Evolutionary conservation across 1,140 invertebrate species (phyloP).

Genomic region (Euwallacea fornicatus): DNA sequence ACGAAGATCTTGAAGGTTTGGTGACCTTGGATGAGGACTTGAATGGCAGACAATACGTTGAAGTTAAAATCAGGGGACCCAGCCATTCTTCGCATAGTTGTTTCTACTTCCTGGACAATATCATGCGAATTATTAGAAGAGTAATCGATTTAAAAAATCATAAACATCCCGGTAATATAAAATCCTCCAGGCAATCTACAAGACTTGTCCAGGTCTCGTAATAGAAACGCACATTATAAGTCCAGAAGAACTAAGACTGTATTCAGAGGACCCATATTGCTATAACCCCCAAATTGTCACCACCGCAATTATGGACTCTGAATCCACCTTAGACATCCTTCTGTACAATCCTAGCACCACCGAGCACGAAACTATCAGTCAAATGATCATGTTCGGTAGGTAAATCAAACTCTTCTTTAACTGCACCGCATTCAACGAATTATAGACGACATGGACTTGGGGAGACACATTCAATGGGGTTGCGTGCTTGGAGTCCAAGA

Average conservation of each 20-base stretch:
- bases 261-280: conserved; percentile 59
- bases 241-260: conserved; percentile 61
- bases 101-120: conserved; percentile 77
- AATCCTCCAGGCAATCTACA: conserved; percentile 55
- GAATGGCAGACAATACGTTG: conserved; percentile 61
- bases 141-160: conserved; percentile 46
- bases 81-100: conserved; percentile 59
- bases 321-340: conserved; percentile 53
- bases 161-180: neutral
- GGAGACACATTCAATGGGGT: conserved; percentile 51
- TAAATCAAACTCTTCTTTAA: conserved; percentile 24
- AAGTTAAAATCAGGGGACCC: conserved; percentile 76
- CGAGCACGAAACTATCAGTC: conserved; percentile 65
- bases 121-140: conserved; percentile 70
- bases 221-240: conserved; percentile 69
- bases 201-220: conserved; percentile 69
- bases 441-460: conserved; percentile 49
- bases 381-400: conserved; percentile 69
- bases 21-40: conserved; percentile 67
- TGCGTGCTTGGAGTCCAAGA: conserved; percentile 51
- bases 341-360: conserved; percentile 64
- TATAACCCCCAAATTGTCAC: conserved; percentile 67
- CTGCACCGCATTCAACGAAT: conserved; percentile 46
- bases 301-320: conserved; percentile 59
- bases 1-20: conserved; percentile 71